A percentile compares a stretch with the other conserved stretches of the same genome.
These are phyloP conservation scores for Aphelenchoides besseyi DNA, from an alignment of 1,140 invertebrate species.

Conservation along the genomic window DNA sequence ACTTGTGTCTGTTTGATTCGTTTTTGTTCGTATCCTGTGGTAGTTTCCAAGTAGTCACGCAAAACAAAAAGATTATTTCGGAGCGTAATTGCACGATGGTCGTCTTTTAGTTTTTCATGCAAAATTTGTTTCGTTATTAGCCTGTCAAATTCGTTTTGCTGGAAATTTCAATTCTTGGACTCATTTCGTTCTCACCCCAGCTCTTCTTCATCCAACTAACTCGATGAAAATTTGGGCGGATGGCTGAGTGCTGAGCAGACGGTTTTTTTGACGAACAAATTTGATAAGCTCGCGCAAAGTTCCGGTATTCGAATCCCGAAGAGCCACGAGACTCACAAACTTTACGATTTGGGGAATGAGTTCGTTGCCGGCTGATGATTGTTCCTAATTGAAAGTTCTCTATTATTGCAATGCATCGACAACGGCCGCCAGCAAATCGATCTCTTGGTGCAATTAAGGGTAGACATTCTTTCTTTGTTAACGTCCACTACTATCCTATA, in stretches of 20 bases:
- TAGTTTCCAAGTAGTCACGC: too few species aligned
- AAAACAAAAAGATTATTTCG: background rate
- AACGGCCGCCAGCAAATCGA: background rate
- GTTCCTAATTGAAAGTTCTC: too few species aligned
- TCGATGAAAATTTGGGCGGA: constrained; percentile 1
- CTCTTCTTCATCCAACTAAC: constrained; percentile 2
- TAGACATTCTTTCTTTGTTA: background rate
- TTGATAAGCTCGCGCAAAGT: background rate
- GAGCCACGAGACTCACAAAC: background rate
- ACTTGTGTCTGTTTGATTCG: too few species aligned
- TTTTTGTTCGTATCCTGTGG: too few species aligned
- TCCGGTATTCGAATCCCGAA: background rate
- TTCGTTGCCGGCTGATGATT: too few species aligned
- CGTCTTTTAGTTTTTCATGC: background rate
- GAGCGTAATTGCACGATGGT: background rate
- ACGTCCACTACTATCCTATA: background rate
- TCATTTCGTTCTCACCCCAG: background rate
- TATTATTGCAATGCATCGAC: background rate
- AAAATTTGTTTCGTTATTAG: too few species aligned
- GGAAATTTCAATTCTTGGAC: background rate
- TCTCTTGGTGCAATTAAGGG: background rate
- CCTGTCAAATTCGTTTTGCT: background rate
- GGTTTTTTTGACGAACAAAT: background rate
- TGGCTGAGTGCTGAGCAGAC: background rate
- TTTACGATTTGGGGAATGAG: constrained; percentile 2